Percentiles rank a stretch among this genome's conserved stretches.
Conservation (phyloP, 2,797 vertebrate genomes). For the Peromyscus melanophrys region DNA sequence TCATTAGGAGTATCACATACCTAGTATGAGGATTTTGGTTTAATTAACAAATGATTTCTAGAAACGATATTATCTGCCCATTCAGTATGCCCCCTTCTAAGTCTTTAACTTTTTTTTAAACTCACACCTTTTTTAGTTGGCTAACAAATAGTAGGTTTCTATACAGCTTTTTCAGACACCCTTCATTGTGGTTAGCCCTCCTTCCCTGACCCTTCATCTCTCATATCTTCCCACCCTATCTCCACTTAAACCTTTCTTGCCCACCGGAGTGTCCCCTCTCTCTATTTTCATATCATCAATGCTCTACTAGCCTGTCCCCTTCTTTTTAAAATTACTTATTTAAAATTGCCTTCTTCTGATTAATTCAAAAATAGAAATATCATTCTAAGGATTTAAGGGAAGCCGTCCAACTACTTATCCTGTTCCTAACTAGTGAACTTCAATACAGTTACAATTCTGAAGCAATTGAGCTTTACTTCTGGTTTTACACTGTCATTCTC, state of each 20-base stretch:
- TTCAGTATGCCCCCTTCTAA: background rate
- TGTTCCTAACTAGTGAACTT: background rate
- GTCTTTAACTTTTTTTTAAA: background rate
- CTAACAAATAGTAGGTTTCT: background rate
- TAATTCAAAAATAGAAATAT: background rate
- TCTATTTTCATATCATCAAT: background rate
- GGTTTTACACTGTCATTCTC: background rate
- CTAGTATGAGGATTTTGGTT: background rate
- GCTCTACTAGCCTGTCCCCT: background rate
- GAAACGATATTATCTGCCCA: background rate
- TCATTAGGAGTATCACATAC: background rate
- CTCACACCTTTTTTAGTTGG: background rate
- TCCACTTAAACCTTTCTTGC: background rate
- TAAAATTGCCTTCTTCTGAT: background rate
- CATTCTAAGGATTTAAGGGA: background rate
- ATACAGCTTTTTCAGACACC: background rate
- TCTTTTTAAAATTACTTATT: background rate
- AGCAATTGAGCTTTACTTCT: background rate
- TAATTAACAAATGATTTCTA: background rate
- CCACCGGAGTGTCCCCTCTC: background rate
- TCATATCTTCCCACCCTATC: background rate
- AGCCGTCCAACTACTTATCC: background rate
- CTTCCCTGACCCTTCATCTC: background rate
- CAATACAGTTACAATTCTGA: background rate
- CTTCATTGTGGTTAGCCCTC: background rate